These are phyloP conservation scores for Orthosia cruda DNA, from an alignment of 2,888 invertebrate genomes.

Conservation along the genomic window DNA sequence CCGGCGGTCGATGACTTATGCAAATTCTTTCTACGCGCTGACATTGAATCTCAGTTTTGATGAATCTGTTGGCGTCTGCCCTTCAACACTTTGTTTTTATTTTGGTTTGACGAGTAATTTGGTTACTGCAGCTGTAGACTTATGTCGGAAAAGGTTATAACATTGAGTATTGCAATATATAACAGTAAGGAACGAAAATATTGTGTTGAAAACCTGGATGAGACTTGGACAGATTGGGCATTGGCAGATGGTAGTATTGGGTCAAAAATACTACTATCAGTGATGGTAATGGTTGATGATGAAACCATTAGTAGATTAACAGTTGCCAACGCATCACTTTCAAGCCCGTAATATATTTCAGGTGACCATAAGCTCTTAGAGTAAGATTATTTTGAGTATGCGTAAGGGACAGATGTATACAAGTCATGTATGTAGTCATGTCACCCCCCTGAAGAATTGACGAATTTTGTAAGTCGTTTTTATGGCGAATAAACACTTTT, in stretches of 20 bases:
- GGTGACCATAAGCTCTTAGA: too few relatives aligned
- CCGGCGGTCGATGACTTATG: slow-evolving; percentile 75
- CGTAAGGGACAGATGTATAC: too few relatives aligned
- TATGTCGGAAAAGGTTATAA: not conserved
- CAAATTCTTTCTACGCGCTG: slow-evolving; percentile 68
- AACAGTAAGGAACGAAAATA: not conserved
- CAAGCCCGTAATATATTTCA: slow-evolving; percentile 13
- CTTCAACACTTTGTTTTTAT: slow-evolving; percentile 35
- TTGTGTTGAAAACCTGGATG: not conserved
- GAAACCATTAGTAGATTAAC: not conserved
- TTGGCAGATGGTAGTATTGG: too few relatives aligned
- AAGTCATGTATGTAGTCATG: too few relatives aligned
- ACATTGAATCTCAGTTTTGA: slow-evolving; percentile 67
- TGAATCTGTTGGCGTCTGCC: slow-evolving; percentile 39
- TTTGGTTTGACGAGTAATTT: slow-evolving; percentile 10
- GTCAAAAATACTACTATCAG: not conserved
- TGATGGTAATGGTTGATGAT: not conserved
- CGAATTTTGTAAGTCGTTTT: too few relatives aligned
- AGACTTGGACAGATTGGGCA: not conserved
- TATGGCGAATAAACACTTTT: too few relatives aligned
- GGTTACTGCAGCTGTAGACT: slow-evolving; percentile 6
- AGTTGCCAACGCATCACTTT: not conserved
- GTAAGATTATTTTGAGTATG: too few relatives aligned
- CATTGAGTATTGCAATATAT: slow-evolving; percentile 23
- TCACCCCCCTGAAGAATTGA: not conserved